Base-by-base conservation (phyloP, 2,797 vertebrate genomes). In the Lutjanus argentimaculatus region DNA sequence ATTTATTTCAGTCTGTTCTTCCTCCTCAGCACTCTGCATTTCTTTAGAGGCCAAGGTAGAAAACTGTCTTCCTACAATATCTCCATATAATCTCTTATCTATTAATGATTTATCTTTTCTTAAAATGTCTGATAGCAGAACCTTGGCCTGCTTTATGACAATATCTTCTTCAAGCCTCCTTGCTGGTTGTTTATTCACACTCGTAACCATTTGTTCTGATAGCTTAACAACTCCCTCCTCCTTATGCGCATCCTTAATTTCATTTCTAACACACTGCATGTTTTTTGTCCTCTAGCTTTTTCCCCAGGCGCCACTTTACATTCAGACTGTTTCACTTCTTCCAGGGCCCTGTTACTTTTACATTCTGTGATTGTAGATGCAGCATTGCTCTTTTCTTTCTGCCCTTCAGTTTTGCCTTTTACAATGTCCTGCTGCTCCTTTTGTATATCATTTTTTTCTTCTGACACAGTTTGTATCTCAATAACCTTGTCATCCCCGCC, bases 41-140 rank as follows among this genome's bases (percentile, higher is more conserved):
- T 80, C 77, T 85, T 77, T 64, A 11, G 79, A 82, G 30, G 62
- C 21, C 0, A 21, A 73, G 30, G 77, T 52, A 72, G 78, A 77
- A 48, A 80, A 51, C 30, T 15, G 61, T 59, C 22, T 67, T 63
- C 72, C 80, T 30, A 75, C 67, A 19, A 57, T 16, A 57, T 80
- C 83, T 55, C 72, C 62, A 13, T 76, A 80, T 55, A 90, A 76
- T 71, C n/a, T 77, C 51, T 66, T 51, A 12, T 80, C 86, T 70
- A 85, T 72, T 48, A 74, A 46, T 19, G 79, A 16, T 71, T 86
- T 79, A 61, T 90, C 89, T 67, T 81, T 94, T 85, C 86, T 94
- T 51, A 95, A 89, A 86, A 96, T 86, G 88, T 96, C 96, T 14
- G 88, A 95, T 13, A 96, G 80, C 10, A 95, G 67, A 53, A 96